A percentile compares a stretch with the other conserved stretches of the same genome.
phyloP scores from a whole-genome alignment of 2,113 vertebrate genomes.

The Clarias magur region DNA sequence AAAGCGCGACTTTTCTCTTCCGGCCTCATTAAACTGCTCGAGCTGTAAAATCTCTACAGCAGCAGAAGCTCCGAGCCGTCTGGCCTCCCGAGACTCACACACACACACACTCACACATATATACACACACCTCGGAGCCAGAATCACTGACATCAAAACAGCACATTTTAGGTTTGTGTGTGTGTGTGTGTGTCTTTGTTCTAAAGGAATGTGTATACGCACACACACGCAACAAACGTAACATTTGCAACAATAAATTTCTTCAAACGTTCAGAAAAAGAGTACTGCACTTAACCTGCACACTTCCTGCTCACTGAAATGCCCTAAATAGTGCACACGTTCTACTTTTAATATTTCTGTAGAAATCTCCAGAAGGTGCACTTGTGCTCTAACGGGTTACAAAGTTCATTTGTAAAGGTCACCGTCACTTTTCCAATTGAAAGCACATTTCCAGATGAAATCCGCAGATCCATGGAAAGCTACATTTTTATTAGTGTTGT shows the following conservation, averaged over 20 bases:
- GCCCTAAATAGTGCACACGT: neutral
- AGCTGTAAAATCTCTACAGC: conserved; percentile 28
- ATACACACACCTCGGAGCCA: neutral
- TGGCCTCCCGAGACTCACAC: neutral
- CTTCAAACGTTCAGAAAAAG: neutral
- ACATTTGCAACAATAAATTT: neutral
- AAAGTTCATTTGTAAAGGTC: neutral
- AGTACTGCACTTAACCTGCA: neutral
- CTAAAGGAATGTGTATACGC: neutral
- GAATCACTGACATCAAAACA: neutral
- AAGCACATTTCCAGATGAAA: neutral
- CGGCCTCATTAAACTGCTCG: conserved; percentile 13
- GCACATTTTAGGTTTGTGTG: neutral
- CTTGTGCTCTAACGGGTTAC: neutral
- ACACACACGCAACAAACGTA: neutral
- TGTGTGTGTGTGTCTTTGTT: neutral
- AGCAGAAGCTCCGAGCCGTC: neutral
- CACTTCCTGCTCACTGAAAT: neutral
- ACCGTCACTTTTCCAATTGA: neutral
- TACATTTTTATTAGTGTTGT: neutral
- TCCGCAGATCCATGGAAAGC: neutral
- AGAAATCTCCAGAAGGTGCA: neutral
- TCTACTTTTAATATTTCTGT: neutral
- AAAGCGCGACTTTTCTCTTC: conserved; percentile 14
- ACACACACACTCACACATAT: neutral